Base-by-base conservation (phyloP, 2,113 vertebrate genomes). In the Corythornis vintsioides region DNA sequence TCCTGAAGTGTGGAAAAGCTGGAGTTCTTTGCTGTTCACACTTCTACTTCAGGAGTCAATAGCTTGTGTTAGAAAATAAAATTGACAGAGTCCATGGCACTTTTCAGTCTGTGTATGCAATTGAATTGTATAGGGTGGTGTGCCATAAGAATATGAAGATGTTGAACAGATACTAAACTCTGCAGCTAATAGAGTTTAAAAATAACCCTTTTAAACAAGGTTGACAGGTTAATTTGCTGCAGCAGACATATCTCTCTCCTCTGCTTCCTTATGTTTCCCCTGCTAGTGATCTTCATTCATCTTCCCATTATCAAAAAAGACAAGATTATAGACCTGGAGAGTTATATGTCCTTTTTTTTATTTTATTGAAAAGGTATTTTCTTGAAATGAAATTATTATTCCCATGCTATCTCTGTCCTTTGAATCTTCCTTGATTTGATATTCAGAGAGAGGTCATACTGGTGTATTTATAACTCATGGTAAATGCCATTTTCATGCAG, bases 221-320 rank as follows among this genome's bases (percentile, higher is more conserved):
- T 93, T 96, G 96, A 92, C 96, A 96, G 95, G 93, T 95, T 96
- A 95, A 96, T 96, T 96, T 96, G 91, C 94, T 91, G 85, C 85
- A 83, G 82, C 28, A 96, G 95, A 92, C 48, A 20, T 91, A 86
- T 91, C 92, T 96, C 70, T 95, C 69, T 83, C 87, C 87, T 93
- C 79, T 91, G 72, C 89, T 92, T 93, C 82, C 95, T 96, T 96
- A 95, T 91, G 94, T 96, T 96, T 95, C 95, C 93, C 96, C 79
- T 95, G 96, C 89, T 92, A 94, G 91, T 90, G 94, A 95, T 96
- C 92, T 94, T 96, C 96, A 93, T 96, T 96, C 94, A 95, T 96
- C 96, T 96, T 95, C 57, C 75, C 65, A 92, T 96, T 96, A 96
- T 89, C 91, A 94, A 91, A 92, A 95, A 95, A 95, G 94, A 94